Evolutionary conservation across 2,797 vertebrate genomes (phyloP).

Genomic region (Rhynchonycteris naso): DNA sequence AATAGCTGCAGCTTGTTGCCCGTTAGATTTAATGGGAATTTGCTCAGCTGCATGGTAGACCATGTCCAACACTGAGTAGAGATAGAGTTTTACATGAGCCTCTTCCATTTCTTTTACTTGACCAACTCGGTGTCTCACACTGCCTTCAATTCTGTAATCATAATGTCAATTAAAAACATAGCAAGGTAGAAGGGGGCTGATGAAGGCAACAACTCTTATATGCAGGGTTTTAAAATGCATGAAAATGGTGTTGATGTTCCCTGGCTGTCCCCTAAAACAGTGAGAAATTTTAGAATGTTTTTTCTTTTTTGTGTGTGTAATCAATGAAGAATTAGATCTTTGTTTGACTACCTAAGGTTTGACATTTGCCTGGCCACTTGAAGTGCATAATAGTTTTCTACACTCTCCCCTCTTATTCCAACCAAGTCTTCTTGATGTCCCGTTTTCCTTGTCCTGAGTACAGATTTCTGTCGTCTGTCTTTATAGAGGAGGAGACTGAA

Average conservation of each 20-base stretch:
- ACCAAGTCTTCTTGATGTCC: not conserved
- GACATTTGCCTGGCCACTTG: not conserved
- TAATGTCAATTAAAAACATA: not conserved
- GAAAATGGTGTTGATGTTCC: not conserved
- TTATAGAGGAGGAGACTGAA: not conserved
- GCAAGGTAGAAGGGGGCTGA: not conserved
- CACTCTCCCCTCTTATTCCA: not conserved
- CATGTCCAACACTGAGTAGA: not conserved
- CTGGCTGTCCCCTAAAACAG: not conserved
- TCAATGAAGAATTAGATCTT: not conserved
- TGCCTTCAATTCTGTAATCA: not conserved
- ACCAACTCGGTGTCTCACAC: not conserved
- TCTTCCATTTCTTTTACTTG: not conserved
- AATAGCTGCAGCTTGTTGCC: conserved; percentile 34
- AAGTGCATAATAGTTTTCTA: not conserved
- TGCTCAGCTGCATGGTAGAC: conserved; percentile 19
- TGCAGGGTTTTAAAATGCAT: not conserved
- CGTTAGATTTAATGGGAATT: conserved; percentile 39
- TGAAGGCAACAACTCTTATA: not conserved
- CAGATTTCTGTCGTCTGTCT: not conserved
- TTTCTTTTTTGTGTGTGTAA: not conserved
- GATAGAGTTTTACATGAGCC: not conserved
- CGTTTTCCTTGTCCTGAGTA: not conserved
- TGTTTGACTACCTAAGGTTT: not conserved
- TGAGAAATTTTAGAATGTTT: not conserved